phyloP scores from a whole-genome alignment of 2,797 vertebrate genomes.

The Tokudaia tokunoshimensis region DNA sequence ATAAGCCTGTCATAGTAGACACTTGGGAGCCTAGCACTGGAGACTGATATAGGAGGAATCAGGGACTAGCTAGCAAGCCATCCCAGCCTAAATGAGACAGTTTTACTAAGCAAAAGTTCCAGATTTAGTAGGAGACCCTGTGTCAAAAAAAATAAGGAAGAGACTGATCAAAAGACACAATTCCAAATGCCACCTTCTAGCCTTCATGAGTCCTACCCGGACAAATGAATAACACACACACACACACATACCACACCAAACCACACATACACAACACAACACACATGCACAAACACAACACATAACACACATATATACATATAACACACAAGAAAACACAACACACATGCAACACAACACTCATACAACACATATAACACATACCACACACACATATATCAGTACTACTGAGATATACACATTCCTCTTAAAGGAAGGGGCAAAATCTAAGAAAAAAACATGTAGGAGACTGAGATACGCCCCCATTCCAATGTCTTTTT shows the following conservation, averaged over 20 bases:
- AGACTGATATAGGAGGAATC: not conserved
- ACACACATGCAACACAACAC: not conserved
- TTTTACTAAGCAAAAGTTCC: not conserved
- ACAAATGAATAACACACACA: not conserved
- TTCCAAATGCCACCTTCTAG: not conserved
- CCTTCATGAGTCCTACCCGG: not conserved
- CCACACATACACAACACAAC: no score
- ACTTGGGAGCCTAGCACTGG: not conserved
- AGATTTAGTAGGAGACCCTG: not conserved
- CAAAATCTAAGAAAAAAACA: constrained; percentile 56
- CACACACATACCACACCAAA: no score
- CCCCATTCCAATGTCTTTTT: not conserved
- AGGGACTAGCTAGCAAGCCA: not conserved
- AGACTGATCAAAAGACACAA: no score
- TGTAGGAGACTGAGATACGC: not conserved
- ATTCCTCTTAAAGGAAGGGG: not conserved
- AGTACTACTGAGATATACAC: not conserved
- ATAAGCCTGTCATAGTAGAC: not conserved
- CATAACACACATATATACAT: not conserved
- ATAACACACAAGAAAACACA: not conserved
- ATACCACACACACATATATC: not conserved
- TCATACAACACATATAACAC: not conserved
- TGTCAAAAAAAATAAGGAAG: not conserved
- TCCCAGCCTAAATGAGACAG: not conserved
- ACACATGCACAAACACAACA: not conserved